Base-by-base conservation (phyloP, 1,140 invertebrate genomes). In the Zophobas morio region DNA sequence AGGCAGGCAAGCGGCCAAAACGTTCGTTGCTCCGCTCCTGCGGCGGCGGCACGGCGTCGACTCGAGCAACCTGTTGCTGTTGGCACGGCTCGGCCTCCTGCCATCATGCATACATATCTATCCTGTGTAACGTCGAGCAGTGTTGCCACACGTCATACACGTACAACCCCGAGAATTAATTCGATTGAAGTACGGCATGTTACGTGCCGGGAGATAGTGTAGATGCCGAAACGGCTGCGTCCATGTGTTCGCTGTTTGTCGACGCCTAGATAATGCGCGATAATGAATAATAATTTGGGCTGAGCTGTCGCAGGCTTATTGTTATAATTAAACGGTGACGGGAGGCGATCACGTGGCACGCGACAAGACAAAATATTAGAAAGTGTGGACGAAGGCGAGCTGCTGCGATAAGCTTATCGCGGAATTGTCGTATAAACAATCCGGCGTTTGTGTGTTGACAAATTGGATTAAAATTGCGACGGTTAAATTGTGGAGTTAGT, bases 51-150 rank as follows among this genome's bases (percentile, higher is more conserved):
- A 2, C 6, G 34, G 54, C 37, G 53, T 54, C 35, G 53, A 34
- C 32, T 54, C 32, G 53, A 54, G 32, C 60, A 66, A 66, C 60
- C 60, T 66, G 60, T 66, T 66, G 60, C 57, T 63, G 42, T 46
- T 46, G 42, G 3, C 42, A 46, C 42, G 42, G 4, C 20, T 39
- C 56, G 42, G 42, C 3, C 35, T 66, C 60, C 20, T 20, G 20
- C 20, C 20, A 20, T 20, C 20, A 20, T 20, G 20, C 20, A 20
- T 20, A 20, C 20, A 20, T 20, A 20, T 20, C 20, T 20, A 20
- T 20, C 20, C 20, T 20, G 20, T 20, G 20, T 32, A 42, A 66
- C 37, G 42, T 66, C 60, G 60, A 66, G 60, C 60, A 32, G n/a
- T 8, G 56, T 60, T 60, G 56, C 56, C 56, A 60, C 56, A 60